Evolutionary conservation across 2,113 vertebrate species (phyloP).

Genomic region (Salvator merianae): DNA sequence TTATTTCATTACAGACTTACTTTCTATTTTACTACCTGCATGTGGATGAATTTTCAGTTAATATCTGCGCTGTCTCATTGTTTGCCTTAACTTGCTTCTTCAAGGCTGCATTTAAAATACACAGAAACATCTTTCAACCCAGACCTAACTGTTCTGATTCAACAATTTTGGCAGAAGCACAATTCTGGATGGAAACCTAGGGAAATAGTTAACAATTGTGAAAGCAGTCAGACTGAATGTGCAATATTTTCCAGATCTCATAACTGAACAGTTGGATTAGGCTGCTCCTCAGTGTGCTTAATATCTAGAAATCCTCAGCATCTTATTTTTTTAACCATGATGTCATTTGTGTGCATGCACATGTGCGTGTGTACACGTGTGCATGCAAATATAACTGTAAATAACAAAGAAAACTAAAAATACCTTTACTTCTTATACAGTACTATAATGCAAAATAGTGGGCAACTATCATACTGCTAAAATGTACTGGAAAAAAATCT

Average conservation of each 20-base stretch:
- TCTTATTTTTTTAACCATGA: background rate
- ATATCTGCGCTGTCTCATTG: background rate
- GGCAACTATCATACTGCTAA: background rate
- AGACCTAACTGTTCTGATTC: background rate
- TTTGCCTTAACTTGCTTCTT: background rate
- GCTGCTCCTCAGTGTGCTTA: background rate
- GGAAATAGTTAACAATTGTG: background rate
- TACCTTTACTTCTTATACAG: too few species aligned
- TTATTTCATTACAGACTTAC: background rate
- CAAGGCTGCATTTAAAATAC: background rate
- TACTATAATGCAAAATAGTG: background rate
- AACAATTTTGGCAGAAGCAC: background rate
- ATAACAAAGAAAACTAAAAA: too few species aligned
- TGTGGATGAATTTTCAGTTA: background rate
- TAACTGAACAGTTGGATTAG: background rate
- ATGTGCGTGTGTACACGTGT: too few species aligned
- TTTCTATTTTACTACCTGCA: background rate
- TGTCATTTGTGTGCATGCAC: too few species aligned
- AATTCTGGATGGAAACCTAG: background rate
- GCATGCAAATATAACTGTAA: too few species aligned
- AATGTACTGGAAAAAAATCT: background rate
- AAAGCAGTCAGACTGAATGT: background rate
- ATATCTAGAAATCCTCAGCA: background rate
- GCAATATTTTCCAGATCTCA: background rate
- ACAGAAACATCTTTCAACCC: background rate